A percentile compares a stretch with the other conserved stretches of the same genome.
These are phyloP conservation scores for Solea senegalensis DNA, from an alignment of 2,113 vertebrate species.

Conservation along the genomic window DNA sequence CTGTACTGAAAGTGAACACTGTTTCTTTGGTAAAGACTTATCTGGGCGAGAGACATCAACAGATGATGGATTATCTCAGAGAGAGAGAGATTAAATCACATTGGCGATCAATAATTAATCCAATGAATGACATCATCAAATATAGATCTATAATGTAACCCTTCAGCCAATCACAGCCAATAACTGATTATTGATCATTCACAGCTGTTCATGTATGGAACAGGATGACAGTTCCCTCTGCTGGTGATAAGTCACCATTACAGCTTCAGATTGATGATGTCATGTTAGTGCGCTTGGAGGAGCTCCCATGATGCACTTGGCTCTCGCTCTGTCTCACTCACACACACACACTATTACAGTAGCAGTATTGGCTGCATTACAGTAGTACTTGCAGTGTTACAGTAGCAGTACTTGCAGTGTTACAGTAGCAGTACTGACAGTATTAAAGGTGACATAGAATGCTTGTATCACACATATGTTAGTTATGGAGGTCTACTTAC, in stretches of 20 bases:
- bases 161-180: background rate
- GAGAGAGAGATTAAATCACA: background rate
- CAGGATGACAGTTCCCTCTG: conserved; percentile 5
- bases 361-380: too few species aligned
- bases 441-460: too few species aligned
- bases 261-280: background rate
- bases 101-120: background rate
- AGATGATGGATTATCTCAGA: conserved; percentile 38
- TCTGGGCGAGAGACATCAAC: conserved; percentile 14
- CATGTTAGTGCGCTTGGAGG: too few species aligned
- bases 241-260: conserved; percentile 4
- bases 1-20: conserved; percentile 2
- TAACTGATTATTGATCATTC: background rate
- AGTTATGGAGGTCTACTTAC: too few species aligned
- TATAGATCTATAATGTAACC: too few species aligned
- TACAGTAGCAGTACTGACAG: background rate
- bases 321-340: too few species aligned
- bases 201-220: background rate
- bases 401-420: background rate
- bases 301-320: too few species aligned
- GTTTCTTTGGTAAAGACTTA: conserved; percentile 13
- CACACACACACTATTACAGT: too few species aligned
- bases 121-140: background rate
- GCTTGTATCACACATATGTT: too few species aligned
- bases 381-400: background rate